A percentile compares a stretch with the other conserved stretches of the same genome.
Conservation (phyloP, 2,113 vertebrate genomes). For the Larimichthys crocea region DNA sequence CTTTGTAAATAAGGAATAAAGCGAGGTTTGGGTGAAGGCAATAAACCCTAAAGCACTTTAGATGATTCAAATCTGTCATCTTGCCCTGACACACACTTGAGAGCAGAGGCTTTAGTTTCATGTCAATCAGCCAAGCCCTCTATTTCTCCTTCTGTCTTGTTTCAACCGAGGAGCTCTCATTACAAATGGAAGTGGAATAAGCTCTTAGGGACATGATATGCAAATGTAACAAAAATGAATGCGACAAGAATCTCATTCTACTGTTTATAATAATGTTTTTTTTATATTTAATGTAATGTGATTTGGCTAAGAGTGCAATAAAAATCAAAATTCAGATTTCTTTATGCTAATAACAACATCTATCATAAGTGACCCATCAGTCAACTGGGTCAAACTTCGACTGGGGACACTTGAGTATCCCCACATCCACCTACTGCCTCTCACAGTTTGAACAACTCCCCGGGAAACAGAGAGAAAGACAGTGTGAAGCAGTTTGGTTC, state of each 20-base stretch:
- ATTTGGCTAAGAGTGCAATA: not conserved
- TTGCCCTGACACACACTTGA: conserved; percentile 20
- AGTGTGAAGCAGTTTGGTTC: conserved; percentile 31
- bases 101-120: conserved; percentile 14
- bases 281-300: not conserved
- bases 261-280: not conserved
- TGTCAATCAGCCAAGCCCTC: not conserved
- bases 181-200: not conserved
- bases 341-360: conserved; percentile 1
- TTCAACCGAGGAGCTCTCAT: not conserved
- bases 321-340: not conserved
- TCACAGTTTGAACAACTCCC: conserved; percentile 38
- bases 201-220: not conserved
- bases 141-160: not conserved
- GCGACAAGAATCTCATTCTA: not conserved
- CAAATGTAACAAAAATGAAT: not conserved
- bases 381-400: conserved; percentile 25
- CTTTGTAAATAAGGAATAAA: conserved; percentile 29
- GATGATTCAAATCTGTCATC: conserved; percentile 29
- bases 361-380: conserved; percentile 28
- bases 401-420: conserved; percentile 27
- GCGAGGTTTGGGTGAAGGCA: not conserved
- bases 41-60: conserved; percentile 15
- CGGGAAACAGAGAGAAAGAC: conserved; percentile 17
- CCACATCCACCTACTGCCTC: conserved; percentile 39